Evolutionary conservation across 2,113 vertebrate species (phyloP), one percentile per base, ranked within the genome.

Genomic region (Mixornis gularis): DNA sequence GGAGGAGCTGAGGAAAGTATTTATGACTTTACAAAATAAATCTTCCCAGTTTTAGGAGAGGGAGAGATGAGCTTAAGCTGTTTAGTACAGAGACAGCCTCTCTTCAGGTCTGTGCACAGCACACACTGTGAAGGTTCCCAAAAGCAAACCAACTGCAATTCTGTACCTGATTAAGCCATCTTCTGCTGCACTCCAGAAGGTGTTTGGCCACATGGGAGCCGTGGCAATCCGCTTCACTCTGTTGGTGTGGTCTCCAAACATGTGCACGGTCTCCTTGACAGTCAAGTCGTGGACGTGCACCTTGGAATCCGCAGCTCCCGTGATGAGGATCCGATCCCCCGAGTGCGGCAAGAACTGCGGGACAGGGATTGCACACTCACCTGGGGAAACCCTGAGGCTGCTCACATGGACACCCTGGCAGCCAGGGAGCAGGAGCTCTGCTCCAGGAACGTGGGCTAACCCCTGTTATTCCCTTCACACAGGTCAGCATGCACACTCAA

Each of bases 221-320:
- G 99, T 99, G 92, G 99, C 99, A 9, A 99, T 99, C 52, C 99
- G 97, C 89, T 99, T 99, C 38, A 99, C 99, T 30, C 99, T 97
- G 96, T 99, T 99, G 38, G 99, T 99, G 86, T 99, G 99, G 89
- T 99, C 99, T 43, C 99, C 99, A 97, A 99, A 99, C 98, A 99
- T 99, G 92, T 99, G 99, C 96, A 98, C 99, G 12, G 99, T 99
- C 96, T 99, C 99, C 96, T 99, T 99, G 69, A 98, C 98, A 1
- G 98, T 98, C 97, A 99, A 62, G 96, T 99, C 99, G 3, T 99
- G 99, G 68, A 99, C 99, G 1, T 99, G 99, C 89, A 99, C 99
- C 96, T 99, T 99, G 82, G 99, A 99, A 95, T 99, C 99, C 0
- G 99, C 99, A 30, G 99, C 99, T 19, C 99, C 99, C 0, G 99